Percentiles rank a stretch among this genome's conserved stretches.
These are phyloP conservation scores for Pandemis heparana DNA, from an alignment of 2,888 invertebrate species.

Conservation along the genomic window DNA sequence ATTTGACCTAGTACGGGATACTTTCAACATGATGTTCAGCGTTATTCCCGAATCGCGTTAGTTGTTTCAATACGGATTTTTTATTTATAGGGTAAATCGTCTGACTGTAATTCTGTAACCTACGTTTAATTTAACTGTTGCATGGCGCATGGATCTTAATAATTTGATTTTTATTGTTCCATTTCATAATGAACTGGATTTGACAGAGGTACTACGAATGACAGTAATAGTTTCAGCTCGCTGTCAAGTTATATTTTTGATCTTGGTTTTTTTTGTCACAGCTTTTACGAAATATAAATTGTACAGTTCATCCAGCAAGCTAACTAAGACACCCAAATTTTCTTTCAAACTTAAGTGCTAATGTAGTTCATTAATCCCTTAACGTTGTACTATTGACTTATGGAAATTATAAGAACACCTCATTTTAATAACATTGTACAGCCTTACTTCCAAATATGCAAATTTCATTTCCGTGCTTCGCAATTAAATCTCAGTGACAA, in stretches of 20 bases:
- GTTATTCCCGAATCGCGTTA: neutral
- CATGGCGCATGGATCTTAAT: no score
- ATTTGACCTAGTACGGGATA: neutral
- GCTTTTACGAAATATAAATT: no score
- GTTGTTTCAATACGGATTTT: neutral
- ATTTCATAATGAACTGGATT: no score
- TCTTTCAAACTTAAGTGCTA: neutral
- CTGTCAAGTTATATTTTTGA: no score
- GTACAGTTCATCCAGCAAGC: no score
- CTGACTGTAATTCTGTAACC: neutral
- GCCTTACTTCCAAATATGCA: conserved; percentile 26
- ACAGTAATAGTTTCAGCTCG: no score
- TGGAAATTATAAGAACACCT: neutral
- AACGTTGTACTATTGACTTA: neutral
- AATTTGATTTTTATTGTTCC: no score
- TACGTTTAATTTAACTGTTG: no score
- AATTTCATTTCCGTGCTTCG: conserved; percentile 23
- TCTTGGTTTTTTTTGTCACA: no score
- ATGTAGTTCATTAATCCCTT: neutral
- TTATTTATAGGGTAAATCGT: neutral
- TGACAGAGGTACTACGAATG: no score
- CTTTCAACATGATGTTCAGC: neutral
- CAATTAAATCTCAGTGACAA: conserved; percentile 30
- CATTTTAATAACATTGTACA: neutral
- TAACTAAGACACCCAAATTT: no score